phyloP scores from a whole-genome alignment of 2,888 invertebrate genomes.

The Lasius platythorax region DNA sequence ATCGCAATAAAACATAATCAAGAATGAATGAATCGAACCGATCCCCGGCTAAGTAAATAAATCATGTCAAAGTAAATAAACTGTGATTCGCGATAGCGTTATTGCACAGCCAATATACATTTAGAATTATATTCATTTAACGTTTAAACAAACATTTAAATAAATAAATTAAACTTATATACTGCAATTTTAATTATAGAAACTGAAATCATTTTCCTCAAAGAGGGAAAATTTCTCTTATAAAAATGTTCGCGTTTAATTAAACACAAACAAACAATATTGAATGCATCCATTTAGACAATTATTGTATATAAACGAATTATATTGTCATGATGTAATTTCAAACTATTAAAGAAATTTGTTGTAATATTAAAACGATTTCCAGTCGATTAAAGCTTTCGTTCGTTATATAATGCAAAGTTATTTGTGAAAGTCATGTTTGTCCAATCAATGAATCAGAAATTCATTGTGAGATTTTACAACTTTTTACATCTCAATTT shows the following conservation, averaged over 20 bases:
- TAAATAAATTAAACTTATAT: not conserved
- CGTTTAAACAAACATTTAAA: not conserved
- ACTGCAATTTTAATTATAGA: not conserved
- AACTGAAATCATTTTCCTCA: not conserved
- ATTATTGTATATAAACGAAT: not conserved
- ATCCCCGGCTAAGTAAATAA: not conserved
- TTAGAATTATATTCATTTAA: not conserved
- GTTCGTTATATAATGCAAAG: not conserved
- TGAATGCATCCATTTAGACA: not conserved
- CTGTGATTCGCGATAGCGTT: not conserved
- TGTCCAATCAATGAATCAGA: not conserved
- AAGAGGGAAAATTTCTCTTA: too few relatives aligned
- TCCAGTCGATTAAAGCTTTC: not conserved
- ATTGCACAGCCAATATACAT: not conserved
- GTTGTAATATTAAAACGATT: not conserved
- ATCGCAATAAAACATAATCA: slow-evolving; percentile 20
- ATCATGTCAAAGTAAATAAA: slow-evolving; percentile 3
- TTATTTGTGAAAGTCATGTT: not conserved
- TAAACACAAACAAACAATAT: not conserved
- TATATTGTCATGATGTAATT: not conserved
- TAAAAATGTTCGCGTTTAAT: slow-evolving; percentile 1
- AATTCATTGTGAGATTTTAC: not conserved
- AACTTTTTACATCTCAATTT: not conserved
- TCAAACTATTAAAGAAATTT: not conserved
- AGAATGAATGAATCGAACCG: not conserved